These are phyloP conservation scores for Zaprionus camerounensis DNA, from an alignment of 1,140 invertebrate species.

Conservation along the genomic window DNA sequence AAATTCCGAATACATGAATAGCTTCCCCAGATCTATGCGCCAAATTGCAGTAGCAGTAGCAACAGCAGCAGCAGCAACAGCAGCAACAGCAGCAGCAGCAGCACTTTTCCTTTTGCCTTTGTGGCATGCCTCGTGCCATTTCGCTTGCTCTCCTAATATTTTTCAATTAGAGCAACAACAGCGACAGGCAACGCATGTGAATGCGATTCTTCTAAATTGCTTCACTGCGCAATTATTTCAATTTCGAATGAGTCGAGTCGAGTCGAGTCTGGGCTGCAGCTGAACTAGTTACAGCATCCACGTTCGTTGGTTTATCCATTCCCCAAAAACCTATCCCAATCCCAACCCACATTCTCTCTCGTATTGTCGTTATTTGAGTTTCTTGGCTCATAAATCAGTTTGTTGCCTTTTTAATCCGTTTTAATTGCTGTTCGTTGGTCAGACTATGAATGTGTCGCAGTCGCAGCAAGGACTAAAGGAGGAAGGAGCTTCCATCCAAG, in stretches of 20 bases:
- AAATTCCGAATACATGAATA: conserved; percentile 82
- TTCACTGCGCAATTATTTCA: conserved; percentile 83
- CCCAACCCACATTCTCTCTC: conserved; percentile 26
- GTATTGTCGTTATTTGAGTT: conserved; percentile 80
- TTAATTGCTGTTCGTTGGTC: conserved; percentile 83
- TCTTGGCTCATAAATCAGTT: conserved; percentile 80
- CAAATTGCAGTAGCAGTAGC: conserved; percentile 67
- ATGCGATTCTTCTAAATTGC: conserved; percentile 84
- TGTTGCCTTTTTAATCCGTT: conserved; percentile 82
- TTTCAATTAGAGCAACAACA: conserved; percentile 59
- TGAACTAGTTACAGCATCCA: conserved; percentile 10
- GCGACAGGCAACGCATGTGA: conserved; percentile 56
- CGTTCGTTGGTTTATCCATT: background rate
- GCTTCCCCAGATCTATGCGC: conserved; percentile 77
- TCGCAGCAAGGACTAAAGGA: conserved; percentile 61
- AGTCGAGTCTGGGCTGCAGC: conserved; percentile 13
- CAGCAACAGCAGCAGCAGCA: conserved; percentile 32
- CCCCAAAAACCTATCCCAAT: background rate
- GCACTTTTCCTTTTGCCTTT: conserved; percentile 66
- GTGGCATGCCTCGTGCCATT: conserved; percentile 37
- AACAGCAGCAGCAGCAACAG: conserved; percentile 44
- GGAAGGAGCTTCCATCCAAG: background rate
- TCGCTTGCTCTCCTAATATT: conserved; percentile 60
- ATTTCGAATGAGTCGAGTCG: conserved; percentile 64
- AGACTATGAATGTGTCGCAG: conserved; percentile 76